These are phyloP conservation scores for Notechis scutatus DNA, from an alignment of 2,113 vertebrate genomes.

Conservation along the genomic window DNA sequence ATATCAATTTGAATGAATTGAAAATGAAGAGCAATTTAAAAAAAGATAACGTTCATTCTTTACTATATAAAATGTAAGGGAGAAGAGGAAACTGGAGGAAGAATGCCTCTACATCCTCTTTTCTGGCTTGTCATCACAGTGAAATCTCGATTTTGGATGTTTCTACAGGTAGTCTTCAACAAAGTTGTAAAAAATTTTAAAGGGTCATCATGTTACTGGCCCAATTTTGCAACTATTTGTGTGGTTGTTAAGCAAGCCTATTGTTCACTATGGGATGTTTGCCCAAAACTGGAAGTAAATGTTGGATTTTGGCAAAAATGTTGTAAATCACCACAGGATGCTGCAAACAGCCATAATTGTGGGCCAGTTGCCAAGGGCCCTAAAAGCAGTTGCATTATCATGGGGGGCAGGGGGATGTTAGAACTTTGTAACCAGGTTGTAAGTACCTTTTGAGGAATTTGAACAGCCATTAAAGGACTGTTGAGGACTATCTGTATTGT, in stretches of 20 bases:
- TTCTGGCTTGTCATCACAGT: background rate
- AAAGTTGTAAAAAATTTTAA: background rate
- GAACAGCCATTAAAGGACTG: background rate
- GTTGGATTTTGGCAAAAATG: background rate
- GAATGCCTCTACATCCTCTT: background rate
- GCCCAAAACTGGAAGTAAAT: background rate
- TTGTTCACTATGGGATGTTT: background rate
- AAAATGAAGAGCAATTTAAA: background rate
- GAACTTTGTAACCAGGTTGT: background rate
- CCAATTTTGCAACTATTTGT: background rate
- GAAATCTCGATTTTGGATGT: background rate
- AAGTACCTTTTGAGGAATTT: background rate
- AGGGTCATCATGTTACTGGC: background rate
- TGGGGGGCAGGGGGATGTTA: background rate
- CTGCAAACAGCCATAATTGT: background rate
- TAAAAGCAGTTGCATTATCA: background rate
- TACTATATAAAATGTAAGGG: background rate
- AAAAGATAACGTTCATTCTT: background rate
- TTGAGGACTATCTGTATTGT: background rate
- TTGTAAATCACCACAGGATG: background rate
- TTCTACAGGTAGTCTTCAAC: background rate
- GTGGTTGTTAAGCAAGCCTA: background rate
- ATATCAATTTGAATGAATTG: background rate
- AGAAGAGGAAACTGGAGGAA: background rate
- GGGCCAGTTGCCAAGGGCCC: background rate